Percentiles rank a stretch among this genome's conserved stretches.
Evolutionary conservation across 2,797 vertebrate species (phyloP).

Genomic region (Moxostoma hubbsi): DNA sequence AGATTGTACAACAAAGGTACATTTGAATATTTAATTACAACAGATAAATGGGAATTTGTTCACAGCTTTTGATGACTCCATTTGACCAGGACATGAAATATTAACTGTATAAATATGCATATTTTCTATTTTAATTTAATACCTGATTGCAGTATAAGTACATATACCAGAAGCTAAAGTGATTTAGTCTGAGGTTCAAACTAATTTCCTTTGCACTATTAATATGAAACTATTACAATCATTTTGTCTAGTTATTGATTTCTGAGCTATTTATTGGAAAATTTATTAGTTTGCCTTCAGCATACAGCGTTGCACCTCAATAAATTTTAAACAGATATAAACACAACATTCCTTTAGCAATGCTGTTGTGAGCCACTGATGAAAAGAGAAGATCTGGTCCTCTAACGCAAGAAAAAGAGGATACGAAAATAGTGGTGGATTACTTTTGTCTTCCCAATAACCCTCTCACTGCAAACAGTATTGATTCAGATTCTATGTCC

Average conservation of each 20-base stretch:
- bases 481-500: constrained; percentile 82
- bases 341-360: constrained; percentile 5
- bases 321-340: constrained; percentile 19
- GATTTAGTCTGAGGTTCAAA: constrained; percentile 26
- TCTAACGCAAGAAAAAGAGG: constrained; percentile 52
- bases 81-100: constrained; percentile 48
- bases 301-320: neutral
- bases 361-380: constrained; percentile 39
- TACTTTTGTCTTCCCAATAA: constrained; percentile 82
- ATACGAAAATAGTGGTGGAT: constrained; percentile 62
- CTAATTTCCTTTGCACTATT: constrained; percentile 2
- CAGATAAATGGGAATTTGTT: constrained; percentile 41
- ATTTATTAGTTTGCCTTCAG: constrained; percentile 14
- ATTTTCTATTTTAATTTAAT: constrained; percentile 19
- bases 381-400: constrained; percentile 48
- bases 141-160: constrained; percentile 11
- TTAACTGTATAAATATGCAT: constrained; percentile 36
- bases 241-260: constrained; percentile 22
- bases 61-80: constrained; percentile 45
- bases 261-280: constrained; percentile 30
- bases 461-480: constrained; percentile 76
- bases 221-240: constrained; percentile 1
- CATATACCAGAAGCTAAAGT: neutral
- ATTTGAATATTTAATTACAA: constrained; percentile 50
- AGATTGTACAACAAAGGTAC: neutral